Percentiles rank a stretch among this genome's conserved stretches.
phyloP scores from a whole-genome alignment of 2,888 invertebrate genomes.

The Drosophila kokeensis region DNA sequence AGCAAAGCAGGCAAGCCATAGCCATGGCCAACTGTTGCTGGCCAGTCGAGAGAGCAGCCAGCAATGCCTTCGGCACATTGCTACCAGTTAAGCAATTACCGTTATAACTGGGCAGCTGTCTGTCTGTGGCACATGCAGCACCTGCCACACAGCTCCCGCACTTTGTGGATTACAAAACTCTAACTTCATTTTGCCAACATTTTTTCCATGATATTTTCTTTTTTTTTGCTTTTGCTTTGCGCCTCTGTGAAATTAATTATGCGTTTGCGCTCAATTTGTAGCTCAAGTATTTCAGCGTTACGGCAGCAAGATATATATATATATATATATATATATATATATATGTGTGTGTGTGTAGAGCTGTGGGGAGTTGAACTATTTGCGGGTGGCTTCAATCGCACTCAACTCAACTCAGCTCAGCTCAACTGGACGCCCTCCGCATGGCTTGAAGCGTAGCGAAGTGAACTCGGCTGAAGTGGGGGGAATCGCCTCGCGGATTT shows the following conservation, averaged over 20 bases:
- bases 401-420: neutral
- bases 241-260: slow-evolving; percentile 77
- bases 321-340: neutral
- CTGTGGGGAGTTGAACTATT: slow-evolving; percentile 66
- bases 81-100: slow-evolving; percentile 61
- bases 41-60: slow-evolving; percentile 17
- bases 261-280: slow-evolving; percentile 82
- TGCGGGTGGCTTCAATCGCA: slow-evolving; percentile 61
- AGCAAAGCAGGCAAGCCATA: neutral
- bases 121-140: slow-evolving; percentile 38
- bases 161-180: slow-evolving; percentile 75
- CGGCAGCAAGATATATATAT: slow-evolving; percentile 2
- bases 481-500: slow-evolving; percentile 54
- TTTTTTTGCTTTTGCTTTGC: slow-evolving; percentile 24
- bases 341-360: neutral
- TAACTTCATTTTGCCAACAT: slow-evolving; percentile 61
- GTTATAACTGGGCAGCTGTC: slow-evolving; percentile 44
- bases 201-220: slow-evolving; percentile 55
- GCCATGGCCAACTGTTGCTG: slow-evolving; percentile 38
- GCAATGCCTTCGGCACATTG: slow-evolving; percentile 23
- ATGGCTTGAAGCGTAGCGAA: slow-evolving; percentile 54
- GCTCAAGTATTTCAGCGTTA: slow-evolving; percentile 61
- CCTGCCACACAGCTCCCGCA: slow-evolving; percentile 49
- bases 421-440: slow-evolving; percentile 36
- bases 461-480: slow-evolving; percentile 52